These are phyloP conservation scores for Charanyca ferruginea DNA, from an alignment of 2,888 invertebrate species.

Conservation along the genomic window DNA sequence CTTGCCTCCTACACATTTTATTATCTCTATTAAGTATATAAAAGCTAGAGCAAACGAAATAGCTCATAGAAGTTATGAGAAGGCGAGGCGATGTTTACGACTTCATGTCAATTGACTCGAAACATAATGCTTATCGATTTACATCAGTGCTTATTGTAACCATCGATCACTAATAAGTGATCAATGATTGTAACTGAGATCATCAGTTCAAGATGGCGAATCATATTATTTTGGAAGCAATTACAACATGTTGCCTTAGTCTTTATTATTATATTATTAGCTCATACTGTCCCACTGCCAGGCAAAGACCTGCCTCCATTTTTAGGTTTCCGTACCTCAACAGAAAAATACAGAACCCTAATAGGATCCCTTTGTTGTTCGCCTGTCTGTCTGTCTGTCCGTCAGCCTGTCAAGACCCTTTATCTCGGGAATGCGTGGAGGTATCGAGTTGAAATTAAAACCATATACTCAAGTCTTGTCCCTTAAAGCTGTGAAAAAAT, in stretches of 20 bases:
- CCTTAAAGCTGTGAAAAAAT: too few species aligned
- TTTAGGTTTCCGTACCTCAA: too few species aligned
- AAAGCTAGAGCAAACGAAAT: slow-evolving; percentile 52
- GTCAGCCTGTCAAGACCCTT: too few species aligned
- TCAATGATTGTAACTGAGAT: neutral
- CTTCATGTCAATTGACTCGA: slow-evolving; percentile 31
- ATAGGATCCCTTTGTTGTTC: too few species aligned
- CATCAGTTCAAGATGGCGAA: neutral
- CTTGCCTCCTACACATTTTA: slow-evolving; percentile 34
- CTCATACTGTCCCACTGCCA: neutral
- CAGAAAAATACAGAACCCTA: too few species aligned
- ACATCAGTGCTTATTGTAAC: slow-evolving; percentile 40
- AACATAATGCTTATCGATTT: slow-evolving; percentile 28
- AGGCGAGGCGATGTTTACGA: slow-evolving; percentile 52
- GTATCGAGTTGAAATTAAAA: too few species aligned
- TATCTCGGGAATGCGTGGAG: too few species aligned
- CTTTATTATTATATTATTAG: neutral
- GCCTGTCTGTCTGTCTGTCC: too few species aligned
- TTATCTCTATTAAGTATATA: slow-evolving; percentile 33
- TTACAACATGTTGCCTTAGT: neutral
- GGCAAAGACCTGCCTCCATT: neutral
- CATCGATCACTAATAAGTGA: too few species aligned
- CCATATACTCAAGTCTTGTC: too few species aligned
- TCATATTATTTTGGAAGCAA: neutral
- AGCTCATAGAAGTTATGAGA: slow-evolving; percentile 58